Conservation (phyloP, 2,888 invertebrate species). For the Drosophila melanosoma region DNA sequence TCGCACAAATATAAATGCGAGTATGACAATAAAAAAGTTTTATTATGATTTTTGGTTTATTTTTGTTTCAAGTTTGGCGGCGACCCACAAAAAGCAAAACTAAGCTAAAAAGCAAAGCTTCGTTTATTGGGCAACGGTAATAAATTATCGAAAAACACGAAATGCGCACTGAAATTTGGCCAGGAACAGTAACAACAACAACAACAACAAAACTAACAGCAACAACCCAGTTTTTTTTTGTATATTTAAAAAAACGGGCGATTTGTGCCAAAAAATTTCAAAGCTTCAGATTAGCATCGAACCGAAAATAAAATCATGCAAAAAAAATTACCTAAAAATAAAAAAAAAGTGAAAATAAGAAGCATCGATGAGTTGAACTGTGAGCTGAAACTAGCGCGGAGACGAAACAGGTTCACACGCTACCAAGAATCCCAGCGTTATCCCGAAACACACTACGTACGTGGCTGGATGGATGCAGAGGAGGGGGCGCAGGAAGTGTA, state of each 20-base stretch:
- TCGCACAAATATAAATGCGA: conserved; percentile 66
- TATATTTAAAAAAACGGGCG: conserved; percentile 61
- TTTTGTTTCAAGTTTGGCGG: conserved; percentile 13
- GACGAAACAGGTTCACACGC: conserved; percentile 77
- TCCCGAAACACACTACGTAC: conserved; percentile 27
- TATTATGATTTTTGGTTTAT: conserved; percentile 20
- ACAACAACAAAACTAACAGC: conserved; percentile 24
- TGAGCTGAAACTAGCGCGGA: conserved; percentile 31
- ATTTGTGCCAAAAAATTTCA: conserved; percentile 67
- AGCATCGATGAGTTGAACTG: conserved; percentile 43
- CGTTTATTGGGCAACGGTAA: conserved; percentile 77
- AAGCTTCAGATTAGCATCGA: conserved; percentile 64
- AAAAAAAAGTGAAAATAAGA: conserved; percentile 28
- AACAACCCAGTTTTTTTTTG: conserved; percentile 54
- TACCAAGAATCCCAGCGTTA: conserved; percentile 47
- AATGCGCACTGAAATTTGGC: conserved; percentile 69
- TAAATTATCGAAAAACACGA: conserved; percentile 78
- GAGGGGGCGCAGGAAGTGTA: conserved; percentile 45
- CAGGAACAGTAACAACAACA: conserved; percentile 50
- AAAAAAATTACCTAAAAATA: conserved; percentile 30
- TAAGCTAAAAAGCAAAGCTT: conserved; percentile 42
- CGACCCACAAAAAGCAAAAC: conserved; percentile 45
- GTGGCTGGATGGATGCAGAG: conserved; percentile 20
- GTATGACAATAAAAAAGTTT: conserved; percentile 70
- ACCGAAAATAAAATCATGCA: conserved; percentile 65